Percentiles rank a stretch among this genome's conserved stretches.
Evolutionary conservation across 92 coral and sea anemone species (phyloP).

Genomic region (Chrysogorgia sp.): DNA sequence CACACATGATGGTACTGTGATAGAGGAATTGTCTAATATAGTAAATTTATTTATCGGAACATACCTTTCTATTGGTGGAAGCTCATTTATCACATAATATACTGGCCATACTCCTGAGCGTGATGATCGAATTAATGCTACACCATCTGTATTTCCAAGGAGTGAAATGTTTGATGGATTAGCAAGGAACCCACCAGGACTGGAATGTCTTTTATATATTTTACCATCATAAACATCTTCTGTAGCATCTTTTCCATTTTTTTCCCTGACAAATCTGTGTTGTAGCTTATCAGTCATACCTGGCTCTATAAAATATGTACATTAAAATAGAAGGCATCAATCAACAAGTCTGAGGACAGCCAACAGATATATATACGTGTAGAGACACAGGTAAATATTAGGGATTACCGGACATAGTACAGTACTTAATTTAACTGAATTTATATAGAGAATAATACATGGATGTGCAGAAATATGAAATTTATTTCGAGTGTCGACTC

Average conservation of each 20-base stretch:
- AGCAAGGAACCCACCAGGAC: conserved; percentile 51
- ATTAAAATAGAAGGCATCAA: no score
- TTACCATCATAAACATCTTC: conserved; percentile 62
- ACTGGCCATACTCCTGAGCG: conserved; percentile 56
- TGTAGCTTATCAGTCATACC: conserved; percentile 43
- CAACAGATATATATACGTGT: no score
- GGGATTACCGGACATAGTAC: no score
- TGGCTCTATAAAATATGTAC: no score
- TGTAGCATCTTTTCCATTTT: neutral
- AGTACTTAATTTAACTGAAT: no score
- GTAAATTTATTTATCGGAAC: conserved; percentile 3
- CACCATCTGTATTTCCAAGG: conserved; percentile 65
- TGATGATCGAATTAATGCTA: conserved; percentile 45
- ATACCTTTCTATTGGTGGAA: conserved; percentile 55
- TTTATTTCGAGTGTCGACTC: no score
- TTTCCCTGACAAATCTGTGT: conserved; percentile 38
- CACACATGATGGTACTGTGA: neutral
- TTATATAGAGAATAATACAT: no score
- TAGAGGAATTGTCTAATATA: neutral
- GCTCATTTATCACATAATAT: conserved; percentile 56
- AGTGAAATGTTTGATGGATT: conserved; percentile 47
- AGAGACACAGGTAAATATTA: no score
- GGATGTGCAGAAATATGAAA: no score
- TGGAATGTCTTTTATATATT: conserved; percentile 44
- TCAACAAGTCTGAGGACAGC: no score